phyloP scores from a whole-genome alignment of 1,140 invertebrate genomes.

The Berghia stephanieae region DNA sequence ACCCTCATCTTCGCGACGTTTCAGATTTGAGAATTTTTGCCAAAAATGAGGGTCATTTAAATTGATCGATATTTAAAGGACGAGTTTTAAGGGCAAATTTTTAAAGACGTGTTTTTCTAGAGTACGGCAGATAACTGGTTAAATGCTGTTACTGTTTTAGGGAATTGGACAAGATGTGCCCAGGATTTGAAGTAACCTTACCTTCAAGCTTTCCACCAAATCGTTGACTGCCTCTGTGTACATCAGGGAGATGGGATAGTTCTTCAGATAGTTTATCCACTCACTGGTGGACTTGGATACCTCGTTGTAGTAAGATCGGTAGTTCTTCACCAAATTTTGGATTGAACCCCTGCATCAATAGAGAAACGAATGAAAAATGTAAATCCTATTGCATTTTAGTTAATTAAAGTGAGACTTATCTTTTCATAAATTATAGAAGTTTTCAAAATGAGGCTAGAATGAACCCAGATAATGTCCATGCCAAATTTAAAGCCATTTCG shows the following conservation, averaged over 20 bases:
- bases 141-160: not conserved
- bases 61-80: too few relatives aligned
- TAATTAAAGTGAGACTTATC: conserved; percentile 6
- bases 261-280: conserved; percentile 17
- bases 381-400: conserved; percentile 5
- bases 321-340: conserved; percentile 16
- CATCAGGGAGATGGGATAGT: conserved; percentile 35
- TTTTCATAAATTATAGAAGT: not conserved
- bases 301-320: not conserved
- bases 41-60: too few relatives aligned
- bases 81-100: too few relatives aligned
- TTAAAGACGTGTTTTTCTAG: too few relatives aligned
- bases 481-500: too few relatives aligned
- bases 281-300: conserved; percentile 20
- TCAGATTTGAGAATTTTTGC: too few relatives aligned
- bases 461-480: too few relatives aligned
- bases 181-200: not conserved
- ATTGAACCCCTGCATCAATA: conserved; percentile 11
- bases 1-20: not conserved
- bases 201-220: conserved; percentile 30
- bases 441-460: too few relatives aligned
- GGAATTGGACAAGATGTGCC: not conserved
- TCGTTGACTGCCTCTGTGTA: conserved; percentile 30
- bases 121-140: too few relatives aligned
- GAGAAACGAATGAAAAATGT: not conserved